These are phyloP conservation scores for Brachymystax lenok DNA, from an alignment of 2,797 vertebrate species.

Conservation along the genomic window DNA sequence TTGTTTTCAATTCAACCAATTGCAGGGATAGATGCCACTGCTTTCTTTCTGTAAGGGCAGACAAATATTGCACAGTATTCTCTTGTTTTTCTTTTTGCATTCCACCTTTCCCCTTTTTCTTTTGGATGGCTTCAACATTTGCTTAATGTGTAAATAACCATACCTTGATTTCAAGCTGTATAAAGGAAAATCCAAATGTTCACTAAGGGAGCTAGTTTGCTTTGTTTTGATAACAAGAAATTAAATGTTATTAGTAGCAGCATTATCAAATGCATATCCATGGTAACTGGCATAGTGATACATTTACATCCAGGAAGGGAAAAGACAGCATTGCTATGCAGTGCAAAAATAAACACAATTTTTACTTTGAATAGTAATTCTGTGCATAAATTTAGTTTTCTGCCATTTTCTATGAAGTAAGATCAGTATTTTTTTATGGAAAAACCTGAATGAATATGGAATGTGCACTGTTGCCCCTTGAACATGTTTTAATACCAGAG, in stretches of 20 bases:
- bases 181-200: constrained; percentile 78
- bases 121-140: constrained; percentile 68
- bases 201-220: constrained; percentile 75
- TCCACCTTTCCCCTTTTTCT: constrained; percentile 69
- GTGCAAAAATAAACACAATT: constrained; percentile 44
- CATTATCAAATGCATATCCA: constrained; percentile 48
- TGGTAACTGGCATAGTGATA: constrained; percentile 62
- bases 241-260: constrained; percentile 66
- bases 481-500: constrained; percentile 66
- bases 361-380: constrained; percentile 59
- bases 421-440: constrained; percentile 76
- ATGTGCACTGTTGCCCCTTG: constrained; percentile 67
- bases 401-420: constrained; percentile 62
- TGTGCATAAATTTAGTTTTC: constrained; percentile 65
- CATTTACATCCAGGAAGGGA: constrained; percentile 69
- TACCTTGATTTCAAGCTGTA: constrained; percentile 70
- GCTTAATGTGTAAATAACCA: constrained; percentile 75
- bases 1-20: constrained; percentile 78
- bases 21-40: constrained; percentile 89
- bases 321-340: constrained; percentile 70
- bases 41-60: constrained; percentile 84
- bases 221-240: constrained; percentile 54
- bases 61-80: constrained; percentile 87
- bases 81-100: constrained; percentile 63
- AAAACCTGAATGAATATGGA: constrained; percentile 68